Evolutionary conservation across 1,140 invertebrate genomes (phyloP), one percentile per base, ranked within the genome.

Genomic region (Drosophila tristis): DNA sequence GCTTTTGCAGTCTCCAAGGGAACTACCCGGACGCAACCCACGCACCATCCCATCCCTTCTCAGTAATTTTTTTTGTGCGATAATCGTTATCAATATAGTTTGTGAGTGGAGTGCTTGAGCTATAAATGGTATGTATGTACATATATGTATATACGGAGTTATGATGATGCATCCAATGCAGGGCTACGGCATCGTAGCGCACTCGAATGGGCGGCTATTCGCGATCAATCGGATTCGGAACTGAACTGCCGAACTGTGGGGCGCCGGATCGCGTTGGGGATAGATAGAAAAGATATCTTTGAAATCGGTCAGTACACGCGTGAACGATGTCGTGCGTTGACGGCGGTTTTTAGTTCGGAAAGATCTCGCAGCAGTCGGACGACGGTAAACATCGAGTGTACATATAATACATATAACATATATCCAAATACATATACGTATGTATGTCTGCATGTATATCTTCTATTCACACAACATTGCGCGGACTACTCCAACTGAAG

Each of bases 311-410:
- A 87, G 84, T 84, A 79, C 59, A 89, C 85, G 84, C 84, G 84
- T 89, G 85, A 84, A 73, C 85, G 86, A 89, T 89, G 84, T 62
- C 67, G 84, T 90, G 85, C 85, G 84, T 84, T 90, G 76, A 89
- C 84, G 80, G 67, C 71, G 84, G 48, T n/a, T 59, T 76, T 70
- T 76, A 74, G 65, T 44, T 72, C 65, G 82, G 54, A 76, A 63
- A 78, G 71, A 77, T 61, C 74, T 74, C 51, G 74, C 58, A 61
- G 45, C n/a, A 75, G 75, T 70, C 63, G 60, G 60, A 65, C 73
- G 63, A 66, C 70, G 72, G 63, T 77, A 65, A 63, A 48, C 5
- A 54, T 54, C 31, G 31, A 54, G 15, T 70, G 64, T 65, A 57
- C 68, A 70, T 70, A 70, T 23, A 68, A 20, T 65, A 25, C 42